These are phyloP conservation scores for Lithosia quadra DNA, from an alignment of 2,888 invertebrate species.

Conservation along the genomic window DNA sequence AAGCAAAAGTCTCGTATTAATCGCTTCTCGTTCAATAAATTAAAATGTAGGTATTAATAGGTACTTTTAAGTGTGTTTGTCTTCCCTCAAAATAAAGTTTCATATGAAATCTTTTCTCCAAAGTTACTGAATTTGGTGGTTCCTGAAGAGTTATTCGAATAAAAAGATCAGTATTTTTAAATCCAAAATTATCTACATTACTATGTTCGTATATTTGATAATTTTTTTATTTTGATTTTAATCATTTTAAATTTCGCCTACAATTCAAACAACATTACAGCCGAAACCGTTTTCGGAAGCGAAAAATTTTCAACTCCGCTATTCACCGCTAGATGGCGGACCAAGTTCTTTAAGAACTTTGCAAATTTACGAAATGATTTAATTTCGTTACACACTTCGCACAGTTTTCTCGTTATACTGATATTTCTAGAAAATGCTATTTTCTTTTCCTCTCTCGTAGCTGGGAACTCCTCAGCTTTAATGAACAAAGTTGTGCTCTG, in stretches of 20 bases:
- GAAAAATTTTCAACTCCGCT: constrained; percentile 51
- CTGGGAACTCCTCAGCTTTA: constrained; percentile 74
- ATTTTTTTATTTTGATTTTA: neutral
- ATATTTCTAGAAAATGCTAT: constrained; percentile 59
- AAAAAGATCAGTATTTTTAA: neutral
- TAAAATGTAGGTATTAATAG: neutral
- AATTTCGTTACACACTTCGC: constrained; percentile 53
- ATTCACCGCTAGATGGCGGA: constrained; percentile 78
- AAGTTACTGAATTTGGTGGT: neutral
- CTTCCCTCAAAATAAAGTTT: neutral
- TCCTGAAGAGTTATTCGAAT: neutral
- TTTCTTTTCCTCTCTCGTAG: constrained; percentile 63
- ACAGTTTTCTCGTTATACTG: constrained; percentile 71
- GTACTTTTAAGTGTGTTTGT: neutral
- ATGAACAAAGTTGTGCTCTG: constrained; percentile 78
- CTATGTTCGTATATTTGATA: neutral
- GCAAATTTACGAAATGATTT: constrained; percentile 45
- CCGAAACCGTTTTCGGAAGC: neutral
- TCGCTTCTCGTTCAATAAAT: too few species aligned
- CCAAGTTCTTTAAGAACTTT: constrained; percentile 27
- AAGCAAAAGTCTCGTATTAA: neutral
- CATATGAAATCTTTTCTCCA: neutral
- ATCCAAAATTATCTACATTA: neutral
- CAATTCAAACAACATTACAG: neutral
- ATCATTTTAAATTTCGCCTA: neutral